Evolutionary conservation across 1,140 invertebrate species (phyloP), one percentile per base, ranked within the genome.

Genomic region (Pachypeltis micranthus): DNA sequence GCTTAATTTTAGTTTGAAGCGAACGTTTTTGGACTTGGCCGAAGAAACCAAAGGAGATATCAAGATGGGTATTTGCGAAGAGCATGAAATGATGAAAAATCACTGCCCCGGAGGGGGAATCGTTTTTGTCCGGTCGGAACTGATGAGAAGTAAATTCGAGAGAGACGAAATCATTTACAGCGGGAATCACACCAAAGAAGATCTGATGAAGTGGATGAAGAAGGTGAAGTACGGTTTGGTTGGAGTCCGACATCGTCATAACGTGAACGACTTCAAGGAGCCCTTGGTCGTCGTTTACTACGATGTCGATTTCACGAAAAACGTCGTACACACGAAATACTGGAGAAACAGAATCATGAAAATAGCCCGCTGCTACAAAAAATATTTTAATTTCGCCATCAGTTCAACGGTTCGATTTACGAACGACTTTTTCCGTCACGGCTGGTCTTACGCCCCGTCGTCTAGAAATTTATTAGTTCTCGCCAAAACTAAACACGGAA

Each of bases 291-390:
- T 95, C 63, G 95, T 89, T 27, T 98, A 94, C 74, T 99, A 88
- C 74, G 82, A 80, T 73, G 93, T 99, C 3, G 96, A 99, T 76
- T 99, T 98, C 72, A 82, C 87, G 0, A 98, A 96, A 77, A 98
- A 29, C 21, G 28, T 31, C 3, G 98, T 98, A 76, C 89, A 93
- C 31, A 98, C 95, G 19, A 98, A 99, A 77, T 99, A 99, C 78
- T 99, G 96, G 95, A 87, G 96, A 70, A 99, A 99, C 78, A 84
- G 94, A 67, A 84, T 97, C 27, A 79, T 96, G 63, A 97, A 98
- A 80, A 91, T 97, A 44, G 95, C 92, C 62, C 88, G 96, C 73
- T 84, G 91, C 61, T 87, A 86, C 74, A 79, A 81, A 47, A 80
- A 82, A 2, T 82, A 87, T 57, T 81, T 91, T 3, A 87, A 78